Conservation (phyloP, 2,113 vertebrate species). For the Myrmophylax atrothorax region DNA sequence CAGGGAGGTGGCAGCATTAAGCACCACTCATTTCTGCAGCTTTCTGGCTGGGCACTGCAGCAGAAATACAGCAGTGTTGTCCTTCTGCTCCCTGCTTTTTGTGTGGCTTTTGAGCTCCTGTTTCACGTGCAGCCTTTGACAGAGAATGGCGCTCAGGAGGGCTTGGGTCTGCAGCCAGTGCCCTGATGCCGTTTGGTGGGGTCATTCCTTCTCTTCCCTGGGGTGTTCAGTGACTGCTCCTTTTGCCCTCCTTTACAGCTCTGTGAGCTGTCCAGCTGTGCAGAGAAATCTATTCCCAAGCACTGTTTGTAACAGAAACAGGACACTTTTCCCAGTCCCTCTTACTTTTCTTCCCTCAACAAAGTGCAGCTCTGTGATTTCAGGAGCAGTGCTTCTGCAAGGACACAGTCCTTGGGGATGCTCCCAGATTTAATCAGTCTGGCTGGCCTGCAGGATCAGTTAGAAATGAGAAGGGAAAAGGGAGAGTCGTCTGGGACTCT, state of each 20-base stretch:
- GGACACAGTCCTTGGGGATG: not conserved
- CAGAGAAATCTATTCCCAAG: not conserved
- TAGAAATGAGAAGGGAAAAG: not conserved
- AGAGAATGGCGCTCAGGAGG: not conserved
- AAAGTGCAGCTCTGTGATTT: not conserved
- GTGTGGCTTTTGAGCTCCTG: not conserved
- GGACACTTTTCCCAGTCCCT: not conserved
- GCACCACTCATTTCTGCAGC: not conserved
- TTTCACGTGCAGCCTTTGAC: not conserved
- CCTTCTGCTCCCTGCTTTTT: not conserved
- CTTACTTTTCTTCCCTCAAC: not conserved
- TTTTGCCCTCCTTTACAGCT: not conserved
- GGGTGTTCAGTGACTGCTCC: not conserved
- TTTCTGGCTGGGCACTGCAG: not conserved
- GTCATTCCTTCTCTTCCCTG: not conserved
- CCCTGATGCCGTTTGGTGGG: too few species aligned
- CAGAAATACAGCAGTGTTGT: not conserved
- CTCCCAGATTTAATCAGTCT: not conserved
- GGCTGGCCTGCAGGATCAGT: not conserved
- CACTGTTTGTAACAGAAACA: too few species aligned
- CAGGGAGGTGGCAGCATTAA: not conserved
- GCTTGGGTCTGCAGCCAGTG: not conserved
- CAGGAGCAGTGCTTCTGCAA: not conserved
- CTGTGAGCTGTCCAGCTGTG: not conserved
- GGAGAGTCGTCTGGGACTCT: not conserved